phyloP scores from a whole-genome alignment of 2,113 vertebrate species.

The Conger conger region DNA sequence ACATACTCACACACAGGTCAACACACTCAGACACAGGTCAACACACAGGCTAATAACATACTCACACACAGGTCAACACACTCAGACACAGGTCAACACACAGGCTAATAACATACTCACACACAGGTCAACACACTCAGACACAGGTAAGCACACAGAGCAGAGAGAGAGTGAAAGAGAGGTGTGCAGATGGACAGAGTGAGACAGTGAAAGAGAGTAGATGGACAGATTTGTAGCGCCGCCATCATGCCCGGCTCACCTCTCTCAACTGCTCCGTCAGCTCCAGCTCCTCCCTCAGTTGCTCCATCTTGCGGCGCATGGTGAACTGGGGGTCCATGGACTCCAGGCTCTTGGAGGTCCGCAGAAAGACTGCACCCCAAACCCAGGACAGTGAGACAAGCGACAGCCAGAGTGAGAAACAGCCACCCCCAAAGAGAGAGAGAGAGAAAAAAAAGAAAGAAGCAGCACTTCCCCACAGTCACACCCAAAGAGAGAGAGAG shows the following conservation, averaged over 20 bases:
- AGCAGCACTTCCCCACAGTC: background rate
- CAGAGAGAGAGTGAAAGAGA: constrained; percentile 5
- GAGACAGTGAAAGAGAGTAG: background rate
- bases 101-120: background rate
- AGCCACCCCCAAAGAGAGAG: background rate
- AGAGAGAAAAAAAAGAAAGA: background rate
- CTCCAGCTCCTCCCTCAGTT: constrained; percentile 81
- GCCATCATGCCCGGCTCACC: constrained; percentile 76
- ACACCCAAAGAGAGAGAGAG: background rate
- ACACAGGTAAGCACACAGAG: too few species aligned
- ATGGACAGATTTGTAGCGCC: background rate
- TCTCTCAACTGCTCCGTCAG: constrained; percentile 80
- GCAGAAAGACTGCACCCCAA: constrained; percentile 77
- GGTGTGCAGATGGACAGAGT: background rate
- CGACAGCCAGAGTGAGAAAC: constrained; percentile 8
- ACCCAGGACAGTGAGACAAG: constrained; percentile 23
- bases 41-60: constrained; percentile 6
- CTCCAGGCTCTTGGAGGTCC: constrained; percentile 86
- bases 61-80: background rate
- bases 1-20: background rate
- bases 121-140: constrained; percentile 4
- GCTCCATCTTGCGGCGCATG: constrained; percentile 93
- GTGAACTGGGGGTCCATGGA: constrained; percentile 91
- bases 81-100: constrained; percentile 18
- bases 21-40: background rate